These are phyloP conservation scores for Odocoileus virginianus DNA, from an alignment of 2,113 vertebrate genomes.

Conservation along the genomic window DNA sequence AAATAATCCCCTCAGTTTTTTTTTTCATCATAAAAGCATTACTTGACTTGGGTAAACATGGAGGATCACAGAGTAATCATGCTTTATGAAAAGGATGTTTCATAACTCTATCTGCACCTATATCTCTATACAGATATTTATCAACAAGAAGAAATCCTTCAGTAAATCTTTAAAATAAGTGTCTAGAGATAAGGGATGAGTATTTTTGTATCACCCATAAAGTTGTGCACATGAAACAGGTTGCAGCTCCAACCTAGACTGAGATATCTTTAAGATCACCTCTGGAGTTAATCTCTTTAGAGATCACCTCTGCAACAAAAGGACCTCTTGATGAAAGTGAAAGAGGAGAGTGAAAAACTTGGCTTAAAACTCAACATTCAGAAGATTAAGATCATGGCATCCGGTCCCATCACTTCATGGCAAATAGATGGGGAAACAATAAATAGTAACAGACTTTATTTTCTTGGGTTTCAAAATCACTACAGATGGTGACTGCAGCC, in stretches of 20 bases:
- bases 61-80: background rate
- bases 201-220: background rate
- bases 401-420: background rate
- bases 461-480: background rate
- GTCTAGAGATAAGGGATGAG: background rate
- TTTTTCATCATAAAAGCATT: constrained; percentile 2
- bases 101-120: background rate
- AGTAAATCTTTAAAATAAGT: background rate
- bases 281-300: background rate
- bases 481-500: background rate
- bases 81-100: background rate
- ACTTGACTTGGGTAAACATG: background rate
- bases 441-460: background rate
- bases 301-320: background rate
- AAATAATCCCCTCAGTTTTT: background rate
- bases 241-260: background rate
- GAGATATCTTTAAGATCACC: background rate
- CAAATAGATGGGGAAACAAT: background rate
- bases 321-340: background rate
- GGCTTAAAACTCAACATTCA: background rate
- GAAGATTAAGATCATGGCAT: background rate
- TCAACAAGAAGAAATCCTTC: background rate
- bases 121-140: background rate
- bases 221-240: background rate
- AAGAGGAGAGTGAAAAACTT: background rate